Conservation (phyloP, 2,113 vertebrate genomes). For the Varanus komodoensis region DNA sequence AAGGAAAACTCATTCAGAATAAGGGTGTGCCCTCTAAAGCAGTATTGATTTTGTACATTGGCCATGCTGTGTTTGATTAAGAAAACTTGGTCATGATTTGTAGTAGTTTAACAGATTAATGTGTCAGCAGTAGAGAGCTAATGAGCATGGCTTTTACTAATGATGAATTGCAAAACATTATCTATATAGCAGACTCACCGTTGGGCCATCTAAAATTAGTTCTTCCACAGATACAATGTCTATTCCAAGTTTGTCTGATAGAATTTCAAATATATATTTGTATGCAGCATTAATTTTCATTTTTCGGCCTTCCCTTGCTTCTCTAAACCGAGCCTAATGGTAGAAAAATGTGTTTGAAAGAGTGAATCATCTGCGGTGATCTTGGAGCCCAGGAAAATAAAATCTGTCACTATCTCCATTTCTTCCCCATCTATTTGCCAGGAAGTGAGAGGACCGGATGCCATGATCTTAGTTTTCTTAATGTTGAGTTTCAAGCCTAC, state of each 20-base stretch:
- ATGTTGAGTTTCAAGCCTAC: no score
- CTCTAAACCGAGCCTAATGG: slow-evolving; percentile 77
- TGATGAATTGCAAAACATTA: slow-evolving; percentile 10
- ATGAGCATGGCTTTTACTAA: background rate
- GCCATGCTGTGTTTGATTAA: background rate
- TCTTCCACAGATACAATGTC: slow-evolving; percentile 77
- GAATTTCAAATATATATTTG: slow-evolving; percentile 83
- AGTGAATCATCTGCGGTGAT: background rate
- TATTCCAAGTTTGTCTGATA: slow-evolving; percentile 76
- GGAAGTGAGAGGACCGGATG: no score
- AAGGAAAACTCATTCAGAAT: background rate
- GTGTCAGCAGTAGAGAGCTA: background rate
- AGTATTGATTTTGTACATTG: background rate
- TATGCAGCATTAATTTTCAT: slow-evolving; percentile 74
- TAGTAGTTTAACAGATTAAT: background rate
- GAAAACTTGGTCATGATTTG: background rate
- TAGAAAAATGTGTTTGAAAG: slow-evolving; percentile 30
- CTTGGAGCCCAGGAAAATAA: no score
- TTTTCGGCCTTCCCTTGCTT: slow-evolving; percentile 78
- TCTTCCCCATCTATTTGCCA: no score
- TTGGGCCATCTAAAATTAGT: slow-evolving; percentile 82
- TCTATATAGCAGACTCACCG: slow-evolving; percentile 76
- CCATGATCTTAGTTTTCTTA: no score
- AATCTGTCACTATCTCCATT: no score
- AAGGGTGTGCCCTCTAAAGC: background rate